phyloP scores from a whole-genome alignment of 2,797 vertebrate genomes.

The Hirundo rustica region DNA sequence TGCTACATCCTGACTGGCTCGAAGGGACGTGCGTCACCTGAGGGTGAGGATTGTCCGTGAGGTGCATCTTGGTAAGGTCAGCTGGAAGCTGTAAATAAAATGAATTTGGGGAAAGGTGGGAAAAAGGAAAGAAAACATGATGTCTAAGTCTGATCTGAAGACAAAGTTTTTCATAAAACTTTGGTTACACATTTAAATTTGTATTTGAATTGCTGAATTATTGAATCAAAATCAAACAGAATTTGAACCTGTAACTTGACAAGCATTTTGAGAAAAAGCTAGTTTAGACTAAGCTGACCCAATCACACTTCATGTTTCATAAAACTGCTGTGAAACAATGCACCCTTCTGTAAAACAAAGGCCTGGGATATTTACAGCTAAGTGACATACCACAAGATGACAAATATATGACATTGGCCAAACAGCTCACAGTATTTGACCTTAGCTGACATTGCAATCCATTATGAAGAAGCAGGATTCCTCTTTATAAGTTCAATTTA shows the following conservation, averaged over 20 bases:
- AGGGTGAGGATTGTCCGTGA: slow-evolving; percentile 90
- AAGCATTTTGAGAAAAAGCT: neutral
- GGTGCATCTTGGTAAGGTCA: slow-evolving; percentile 97
- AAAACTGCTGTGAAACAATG: neutral
- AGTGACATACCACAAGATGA: neutral
- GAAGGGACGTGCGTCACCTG: slow-evolving; percentile 90
- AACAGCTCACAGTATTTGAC: neutral
- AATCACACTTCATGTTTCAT: neutral
- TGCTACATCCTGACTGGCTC: slow-evolving; percentile 97
- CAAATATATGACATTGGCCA: neutral
- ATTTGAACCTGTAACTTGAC: neutral
- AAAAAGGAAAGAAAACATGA: neutral
- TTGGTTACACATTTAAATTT: neutral
- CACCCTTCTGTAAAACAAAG: neutral
- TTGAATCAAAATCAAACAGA: neutral
- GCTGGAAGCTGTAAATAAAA: slow-evolving; percentile 89
- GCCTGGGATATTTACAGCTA: neutral
- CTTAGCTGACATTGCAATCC: neutral
- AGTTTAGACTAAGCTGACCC: neutral
- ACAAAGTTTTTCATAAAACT: neutral
- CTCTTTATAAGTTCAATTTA: neutral
- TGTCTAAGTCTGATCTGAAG: neutral
- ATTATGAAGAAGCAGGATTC: neutral
- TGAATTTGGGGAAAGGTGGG: neutral
- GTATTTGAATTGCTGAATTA: neutral